Conservation (phyloP, 2,797 vertebrate species). For the Acropternis orthonyx region DNA sequence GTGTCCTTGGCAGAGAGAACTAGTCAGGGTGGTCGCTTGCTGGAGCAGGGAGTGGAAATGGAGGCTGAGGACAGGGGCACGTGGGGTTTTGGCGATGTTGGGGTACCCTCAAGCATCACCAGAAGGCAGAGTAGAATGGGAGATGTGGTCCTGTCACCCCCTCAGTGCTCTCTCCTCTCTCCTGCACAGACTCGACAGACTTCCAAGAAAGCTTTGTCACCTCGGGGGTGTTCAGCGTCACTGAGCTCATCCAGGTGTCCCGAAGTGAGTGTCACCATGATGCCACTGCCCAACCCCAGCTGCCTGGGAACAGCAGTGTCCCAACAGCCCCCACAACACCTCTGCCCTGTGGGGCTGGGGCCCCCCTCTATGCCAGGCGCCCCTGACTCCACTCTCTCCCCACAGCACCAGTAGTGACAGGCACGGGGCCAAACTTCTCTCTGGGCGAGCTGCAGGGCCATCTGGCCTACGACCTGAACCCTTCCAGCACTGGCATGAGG, state of each 20-base stretch:
- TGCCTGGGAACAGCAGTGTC: rapidly evolving
- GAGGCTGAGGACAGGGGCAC: not conserved
- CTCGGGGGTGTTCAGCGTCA: constrained; percentile 97
- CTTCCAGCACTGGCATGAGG: constrained; percentile 86
- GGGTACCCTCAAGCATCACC: not conserved
- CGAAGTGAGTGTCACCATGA: constrained; percentile 85
- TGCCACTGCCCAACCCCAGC: not conserved
- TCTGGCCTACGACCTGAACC: constrained; percentile 95
- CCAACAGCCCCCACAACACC: not conserved
- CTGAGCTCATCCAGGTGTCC: constrained; percentile 95
- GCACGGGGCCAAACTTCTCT: constrained; percentile 92
- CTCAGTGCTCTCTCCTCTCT: not conserved
- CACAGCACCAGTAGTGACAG: constrained; percentile 91
- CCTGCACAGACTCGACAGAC: constrained; percentile 86
- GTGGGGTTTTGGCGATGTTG: not conserved
- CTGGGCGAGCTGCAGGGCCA: constrained; percentile 96
- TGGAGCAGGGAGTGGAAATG: not conserved
- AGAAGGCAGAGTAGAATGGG: not conserved
- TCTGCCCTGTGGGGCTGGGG: not conserved
- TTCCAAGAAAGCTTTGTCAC: constrained; percentile 97
- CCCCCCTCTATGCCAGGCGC: not conserved
- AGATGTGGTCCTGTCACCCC: not conserved
- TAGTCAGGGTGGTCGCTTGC: not conserved
- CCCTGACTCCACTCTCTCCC: not conserved
- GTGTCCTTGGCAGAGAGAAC: not conserved